Percentiles rank a stretch among this genome's conserved stretches.
phyloP scores from a whole-genome alignment of 2,888 invertebrate species.

The Lasius platythorax region DNA sequence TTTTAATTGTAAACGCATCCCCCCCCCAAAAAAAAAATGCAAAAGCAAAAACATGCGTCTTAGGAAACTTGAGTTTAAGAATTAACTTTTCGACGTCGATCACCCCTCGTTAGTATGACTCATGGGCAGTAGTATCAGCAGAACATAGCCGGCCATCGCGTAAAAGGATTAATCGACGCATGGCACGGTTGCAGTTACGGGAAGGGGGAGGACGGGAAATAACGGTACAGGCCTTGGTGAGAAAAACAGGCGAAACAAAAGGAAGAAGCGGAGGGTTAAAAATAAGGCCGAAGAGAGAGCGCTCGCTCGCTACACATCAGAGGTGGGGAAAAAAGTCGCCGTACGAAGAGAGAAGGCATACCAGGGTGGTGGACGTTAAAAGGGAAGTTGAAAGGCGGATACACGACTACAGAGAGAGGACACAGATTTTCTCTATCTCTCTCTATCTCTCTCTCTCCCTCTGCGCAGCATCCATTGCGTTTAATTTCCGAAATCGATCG shows the following conservation, averaged over 20 bases:
- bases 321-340: conserved; percentile 11
- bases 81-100: conserved; percentile 23
- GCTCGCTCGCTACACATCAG: conserved; percentile 40
- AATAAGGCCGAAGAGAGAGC: conserved; percentile 50
- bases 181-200: neutral
- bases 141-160: neutral
- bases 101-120: neutral
- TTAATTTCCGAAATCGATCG: conserved; percentile 70
- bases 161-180: conserved; percentile 48
- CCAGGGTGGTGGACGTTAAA: conserved; percentile 17
- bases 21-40: neutral
- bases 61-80: neutral
- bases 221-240: conserved; percentile 49
- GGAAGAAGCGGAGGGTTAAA: conserved; percentile 57
- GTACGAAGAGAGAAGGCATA: conserved; percentile 4
- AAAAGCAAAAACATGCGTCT: neutral
- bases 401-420: conserved; percentile 33
- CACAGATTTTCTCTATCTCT: neutral
- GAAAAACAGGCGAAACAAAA: conserved; percentile 55
- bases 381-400: conserved; percentile 47
- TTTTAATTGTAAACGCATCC: neutral
- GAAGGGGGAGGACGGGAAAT: neutral
- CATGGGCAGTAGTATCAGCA: neutral
- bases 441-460: neutral
- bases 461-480: conserved; percentile 58